phyloP scores from a whole-genome alignment of 2,888 invertebrate genomes.

The Leucophenga maculata region DNA sequence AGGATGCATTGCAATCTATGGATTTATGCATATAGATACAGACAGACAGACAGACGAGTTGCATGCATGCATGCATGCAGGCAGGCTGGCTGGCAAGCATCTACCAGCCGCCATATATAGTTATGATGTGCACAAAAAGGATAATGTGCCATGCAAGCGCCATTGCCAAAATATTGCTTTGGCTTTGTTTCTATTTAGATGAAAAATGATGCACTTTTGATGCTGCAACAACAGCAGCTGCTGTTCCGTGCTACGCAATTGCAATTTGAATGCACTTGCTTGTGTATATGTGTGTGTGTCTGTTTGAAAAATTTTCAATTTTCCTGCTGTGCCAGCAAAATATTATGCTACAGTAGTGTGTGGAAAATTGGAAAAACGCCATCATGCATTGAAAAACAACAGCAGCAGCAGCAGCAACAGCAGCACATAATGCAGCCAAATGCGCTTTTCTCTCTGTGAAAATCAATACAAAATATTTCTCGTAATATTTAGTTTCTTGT shows the following conservation, averaged over 20 bases:
- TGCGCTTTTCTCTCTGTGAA: not conserved
- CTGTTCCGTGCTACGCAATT: slow-evolving; percentile 27
- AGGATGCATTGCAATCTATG: slow-evolving; percentile 51
- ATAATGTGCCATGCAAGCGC: slow-evolving; percentile 30
- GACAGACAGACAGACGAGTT: not conserved
- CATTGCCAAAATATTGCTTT: not conserved
- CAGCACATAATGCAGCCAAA: too few relatives aligned
- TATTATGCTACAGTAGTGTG: not conserved
- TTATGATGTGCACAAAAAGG: not conserved
- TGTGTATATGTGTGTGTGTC: not conserved
- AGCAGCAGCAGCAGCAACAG: too few relatives aligned
- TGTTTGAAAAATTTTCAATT: slow-evolving; percentile 25
- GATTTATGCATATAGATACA: slow-evolving; percentile 51
- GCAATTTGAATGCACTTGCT: slow-evolving; percentile 18
- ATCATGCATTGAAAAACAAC: slow-evolving; percentile 2
- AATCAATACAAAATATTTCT: slow-evolving; percentile 17
- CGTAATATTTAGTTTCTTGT: slow-evolving; percentile 12
- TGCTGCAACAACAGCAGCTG: slow-evolving; percentile 30
- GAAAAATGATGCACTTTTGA: slow-evolving; percentile 61
- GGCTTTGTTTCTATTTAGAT: slow-evolving; percentile 44
- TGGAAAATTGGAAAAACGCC: slow-evolving; percentile 9
- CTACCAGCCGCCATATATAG: not conserved
- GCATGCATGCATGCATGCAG: slow-evolving; percentile 37
- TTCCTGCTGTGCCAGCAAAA: slow-evolving; percentile 16
- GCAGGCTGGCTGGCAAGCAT: not conserved